Evolutionary conservation across 1,140 invertebrate species (phyloP).

Genomic region (Aphelinus atriplicis): DNA sequence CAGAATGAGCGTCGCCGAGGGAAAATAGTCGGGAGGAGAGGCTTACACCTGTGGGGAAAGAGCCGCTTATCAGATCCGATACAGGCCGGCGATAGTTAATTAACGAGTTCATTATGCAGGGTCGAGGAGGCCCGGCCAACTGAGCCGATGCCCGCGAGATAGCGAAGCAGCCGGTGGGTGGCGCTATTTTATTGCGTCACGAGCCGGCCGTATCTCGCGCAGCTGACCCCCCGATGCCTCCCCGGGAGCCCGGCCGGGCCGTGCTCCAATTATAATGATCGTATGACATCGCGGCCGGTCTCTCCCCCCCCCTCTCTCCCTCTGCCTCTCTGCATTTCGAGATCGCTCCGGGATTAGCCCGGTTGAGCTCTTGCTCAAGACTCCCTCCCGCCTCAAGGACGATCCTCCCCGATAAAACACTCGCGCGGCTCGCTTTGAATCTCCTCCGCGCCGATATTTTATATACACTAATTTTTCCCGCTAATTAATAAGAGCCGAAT

Average conservation of each 20-base stretch:
- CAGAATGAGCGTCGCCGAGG: background rate
- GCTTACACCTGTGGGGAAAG: conserved; percentile 51
- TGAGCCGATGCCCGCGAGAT: conserved; percentile 52
- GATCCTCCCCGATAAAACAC: no score
- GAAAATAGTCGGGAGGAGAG: no score
- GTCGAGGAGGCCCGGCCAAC: conserved; percentile 30
- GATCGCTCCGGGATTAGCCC: background rate
- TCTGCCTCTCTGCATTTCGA: conserved; percentile 5
- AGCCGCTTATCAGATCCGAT: conserved; percentile 64
- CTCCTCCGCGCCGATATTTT: no score
- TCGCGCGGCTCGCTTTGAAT: no score
- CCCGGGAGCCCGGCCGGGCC: background rate
- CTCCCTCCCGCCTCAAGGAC: no score
- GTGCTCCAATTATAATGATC: conserved; percentile 27
- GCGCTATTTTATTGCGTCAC: conserved; percentile 67
- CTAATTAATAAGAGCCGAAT: no score
- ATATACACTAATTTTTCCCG: no score
- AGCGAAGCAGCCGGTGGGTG: conserved; percentile 60
- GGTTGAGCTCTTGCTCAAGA: no score
- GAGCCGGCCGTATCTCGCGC: conserved; percentile 45
- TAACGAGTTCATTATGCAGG: conserved; percentile 68
- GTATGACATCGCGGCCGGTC: conserved; percentile 10
- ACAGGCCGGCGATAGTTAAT: conserved; percentile 66
- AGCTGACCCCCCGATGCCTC: conserved; percentile 8
- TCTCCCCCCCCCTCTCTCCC: background rate